Percentiles rank a stretch among this genome's conserved stretches.
Evolutionary conservation across 2,113 vertebrate genomes (phyloP).

Genomic region (Benitochromis conjunctus): DNA sequence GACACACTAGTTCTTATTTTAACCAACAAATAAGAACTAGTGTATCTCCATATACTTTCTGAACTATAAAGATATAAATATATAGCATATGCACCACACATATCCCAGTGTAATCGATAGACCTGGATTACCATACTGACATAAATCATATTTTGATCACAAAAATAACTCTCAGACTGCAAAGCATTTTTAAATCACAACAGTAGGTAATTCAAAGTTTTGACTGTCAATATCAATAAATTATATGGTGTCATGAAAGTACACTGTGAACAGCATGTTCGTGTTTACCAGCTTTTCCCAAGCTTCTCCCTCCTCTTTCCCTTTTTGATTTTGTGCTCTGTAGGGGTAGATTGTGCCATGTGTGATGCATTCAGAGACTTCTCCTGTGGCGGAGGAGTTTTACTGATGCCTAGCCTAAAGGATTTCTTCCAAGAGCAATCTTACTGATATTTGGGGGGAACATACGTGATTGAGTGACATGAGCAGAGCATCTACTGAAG

Average conservation of each 20-base stretch:
- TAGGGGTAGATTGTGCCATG: neutral
- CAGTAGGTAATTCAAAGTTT: neutral
- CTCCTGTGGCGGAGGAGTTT: neutral
- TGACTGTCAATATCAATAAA: conserved; percentile 15
- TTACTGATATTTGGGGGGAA: conserved; percentile 7
- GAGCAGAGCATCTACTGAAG: neutral
- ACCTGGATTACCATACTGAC: rapidly evolving
- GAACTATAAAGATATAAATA: neutral
- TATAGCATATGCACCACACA: neutral
- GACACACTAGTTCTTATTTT: neutral
- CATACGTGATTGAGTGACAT: neutral
- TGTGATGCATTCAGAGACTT: conserved; percentile 21
- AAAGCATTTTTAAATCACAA: neutral
- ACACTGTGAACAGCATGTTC: neutral
- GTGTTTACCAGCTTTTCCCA: neutral
- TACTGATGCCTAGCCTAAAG: conserved; percentile 18
- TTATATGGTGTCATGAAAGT: neutral
- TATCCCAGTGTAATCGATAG: neutral
- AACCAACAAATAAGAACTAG: neutral
- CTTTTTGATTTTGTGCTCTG: neutral
- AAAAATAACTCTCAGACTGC: neutral
- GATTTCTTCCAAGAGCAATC: neutral
- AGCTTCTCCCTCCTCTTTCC: neutral
- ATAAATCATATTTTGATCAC: neutral
- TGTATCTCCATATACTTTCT: neutral